These are phyloP conservation scores for Phortica magna DNA, from an alignment of 2,888 invertebrate species.

Conservation along the genomic window DNA sequence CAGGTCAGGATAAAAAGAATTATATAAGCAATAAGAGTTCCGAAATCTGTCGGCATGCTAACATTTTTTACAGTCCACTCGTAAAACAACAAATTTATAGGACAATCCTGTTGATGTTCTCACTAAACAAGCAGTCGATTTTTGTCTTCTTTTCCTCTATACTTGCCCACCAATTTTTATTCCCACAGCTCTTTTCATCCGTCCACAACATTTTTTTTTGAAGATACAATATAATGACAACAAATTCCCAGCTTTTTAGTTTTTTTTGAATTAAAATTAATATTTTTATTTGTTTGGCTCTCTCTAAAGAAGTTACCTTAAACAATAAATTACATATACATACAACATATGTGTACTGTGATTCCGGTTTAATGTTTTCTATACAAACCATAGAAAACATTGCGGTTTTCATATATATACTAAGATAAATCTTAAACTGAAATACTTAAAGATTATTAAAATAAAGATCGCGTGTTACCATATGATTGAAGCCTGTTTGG, in stretches of 20 bases:
- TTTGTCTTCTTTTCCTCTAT: neutral
- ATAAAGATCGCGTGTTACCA: constrained; percentile 26
- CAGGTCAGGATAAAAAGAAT: constrained; percentile 61
- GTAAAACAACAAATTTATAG: constrained; percentile 52
- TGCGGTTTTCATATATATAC: neutral
- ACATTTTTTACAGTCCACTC: constrained; percentile 64
- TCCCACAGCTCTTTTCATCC: neutral
- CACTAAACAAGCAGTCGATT: neutral
- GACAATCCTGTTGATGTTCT: constrained; percentile 49
- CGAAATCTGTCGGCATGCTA: constrained; percentile 54
- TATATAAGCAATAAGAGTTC: constrained; percentile 61
- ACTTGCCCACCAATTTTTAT: neutral
- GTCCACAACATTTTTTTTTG: neutral
- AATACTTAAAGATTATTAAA: constrained; percentile 30
- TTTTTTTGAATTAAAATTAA: neutral
- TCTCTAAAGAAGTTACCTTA: constrained; percentile 21
- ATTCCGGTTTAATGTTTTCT: neutral
- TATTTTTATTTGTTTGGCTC: constrained; percentile 29
- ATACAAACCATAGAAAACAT: neutral
- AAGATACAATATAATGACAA: neutral
- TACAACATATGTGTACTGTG: neutral
- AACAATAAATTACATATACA: constrained; percentile 9
- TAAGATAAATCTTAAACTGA: constrained; percentile 27
- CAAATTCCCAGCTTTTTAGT: neutral
- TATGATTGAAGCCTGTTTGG: constrained; percentile 7